These are phyloP conservation scores for Cheilosia scutellata DNA, from an alignment of 2,888 invertebrate species.

Conservation along the genomic window DNA sequence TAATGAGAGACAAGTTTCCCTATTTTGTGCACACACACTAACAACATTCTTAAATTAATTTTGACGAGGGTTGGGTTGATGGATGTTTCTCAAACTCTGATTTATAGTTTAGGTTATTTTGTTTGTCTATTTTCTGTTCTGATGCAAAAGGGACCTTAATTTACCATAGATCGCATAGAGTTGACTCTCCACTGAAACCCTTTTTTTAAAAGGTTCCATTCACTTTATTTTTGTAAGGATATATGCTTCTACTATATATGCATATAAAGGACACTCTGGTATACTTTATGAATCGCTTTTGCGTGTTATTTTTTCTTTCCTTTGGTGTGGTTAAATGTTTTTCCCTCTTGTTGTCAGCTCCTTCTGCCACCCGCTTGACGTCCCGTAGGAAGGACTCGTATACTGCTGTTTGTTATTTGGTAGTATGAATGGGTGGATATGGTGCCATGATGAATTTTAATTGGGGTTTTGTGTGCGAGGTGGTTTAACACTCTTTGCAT, in stretches of 20 bases:
- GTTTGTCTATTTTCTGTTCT: conserved; percentile 28
- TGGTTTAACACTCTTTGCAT: conserved; percentile 24
- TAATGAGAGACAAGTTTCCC: conserved; percentile 24
- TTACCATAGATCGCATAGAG: background rate
- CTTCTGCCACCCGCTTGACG: background rate
- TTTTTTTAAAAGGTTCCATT: conserved; percentile 28
- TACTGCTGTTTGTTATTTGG: background rate
- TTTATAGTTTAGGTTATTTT: conserved; percentile 55
- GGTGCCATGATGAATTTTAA: conserved; percentile 56
- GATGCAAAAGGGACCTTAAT: conserved; percentile 31
- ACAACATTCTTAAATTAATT: conserved; percentile 31
- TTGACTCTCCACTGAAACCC: conserved; percentile 24
- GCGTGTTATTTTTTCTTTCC: conserved; percentile 38
- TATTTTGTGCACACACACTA: conserved; percentile 6
- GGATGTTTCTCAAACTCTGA: conserved; percentile 6
- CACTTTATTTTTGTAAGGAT: conserved; percentile 4
- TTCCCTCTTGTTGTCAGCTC: background rate
- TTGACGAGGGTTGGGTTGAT: conserved; percentile 38
- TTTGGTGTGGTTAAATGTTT: conserved; percentile 32
- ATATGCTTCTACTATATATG: conserved; percentile 19
- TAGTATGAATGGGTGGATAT: background rate
- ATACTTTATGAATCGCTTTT: conserved; percentile 42
- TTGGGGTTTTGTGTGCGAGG: conserved; percentile 33
- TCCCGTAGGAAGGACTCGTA: background rate
- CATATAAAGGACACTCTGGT: conserved; percentile 48